Evolutionary conservation across 2,797 vertebrate species (phyloP).

Genomic region (Yasuhikotakia modesta): DNA sequence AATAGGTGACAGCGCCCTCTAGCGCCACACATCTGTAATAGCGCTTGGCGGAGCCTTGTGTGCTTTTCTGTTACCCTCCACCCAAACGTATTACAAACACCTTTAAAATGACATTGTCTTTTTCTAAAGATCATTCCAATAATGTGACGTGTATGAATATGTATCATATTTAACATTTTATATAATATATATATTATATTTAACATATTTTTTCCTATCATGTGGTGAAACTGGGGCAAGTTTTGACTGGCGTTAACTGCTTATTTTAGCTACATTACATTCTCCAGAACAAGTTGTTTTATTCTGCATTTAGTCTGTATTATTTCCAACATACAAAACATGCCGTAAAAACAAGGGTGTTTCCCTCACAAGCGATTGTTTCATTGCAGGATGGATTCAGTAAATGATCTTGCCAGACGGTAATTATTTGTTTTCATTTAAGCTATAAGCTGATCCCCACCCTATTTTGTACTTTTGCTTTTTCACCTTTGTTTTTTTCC

Average conservation of each 20-base stretch:
- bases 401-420: conserved; percentile 64
- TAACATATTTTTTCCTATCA: not conserved
- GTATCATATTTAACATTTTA: conserved; percentile 15
- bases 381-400: conserved; percentile 58
- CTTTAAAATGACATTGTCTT: not conserved
- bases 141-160: not conserved
- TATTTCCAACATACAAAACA: conserved; percentile 22
- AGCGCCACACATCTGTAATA: not conserved
- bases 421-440: conserved; percentile 63
- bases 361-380: conserved; percentile 50
- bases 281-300: conserved; percentile 17
- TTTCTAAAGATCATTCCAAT: not conserved
- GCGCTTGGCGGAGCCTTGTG: not conserved
- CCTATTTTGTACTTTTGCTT: conserved; percentile 53
- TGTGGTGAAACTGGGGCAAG: conserved; percentile 57
- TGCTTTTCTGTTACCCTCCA: not conserved
- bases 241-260: conserved; percentile 64
- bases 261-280: not conserved
- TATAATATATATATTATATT: conserved; percentile 56
- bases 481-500: conserved; percentile 47
- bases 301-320: not conserved
- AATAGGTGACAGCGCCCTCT: not conserved
- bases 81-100: not conserved
- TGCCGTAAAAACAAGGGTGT: conserved; percentile 61
- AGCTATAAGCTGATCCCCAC: conserved; percentile 54